Percentiles rank a stretch among this genome's conserved stretches.
These are phyloP conservation scores for Calypte anna DNA, from an alignment of 2,113 vertebrate species.

Conservation along the genomic window DNA sequence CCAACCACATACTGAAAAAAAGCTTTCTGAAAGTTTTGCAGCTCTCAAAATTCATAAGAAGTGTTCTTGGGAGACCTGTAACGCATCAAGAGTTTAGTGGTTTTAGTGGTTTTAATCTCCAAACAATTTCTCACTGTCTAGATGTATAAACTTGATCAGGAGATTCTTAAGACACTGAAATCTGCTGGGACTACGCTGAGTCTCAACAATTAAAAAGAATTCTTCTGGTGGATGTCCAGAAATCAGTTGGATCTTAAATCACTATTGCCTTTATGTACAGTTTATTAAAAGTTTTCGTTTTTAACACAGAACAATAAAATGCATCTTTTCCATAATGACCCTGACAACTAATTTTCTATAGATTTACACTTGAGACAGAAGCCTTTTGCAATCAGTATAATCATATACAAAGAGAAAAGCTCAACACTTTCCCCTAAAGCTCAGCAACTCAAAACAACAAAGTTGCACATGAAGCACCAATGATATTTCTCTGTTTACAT, in stretches of 20 bases:
- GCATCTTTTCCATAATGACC: slow-evolving; percentile 44
- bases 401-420: neutral
- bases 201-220: slow-evolving; percentile 67
- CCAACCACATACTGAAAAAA: neutral
- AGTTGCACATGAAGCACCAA: neutral
- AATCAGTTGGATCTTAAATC: slow-evolving; percentile 26
- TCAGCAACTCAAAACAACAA: neutral
- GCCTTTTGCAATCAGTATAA: slow-evolving; percentile 4
- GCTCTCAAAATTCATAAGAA: slow-evolving; percentile 22
- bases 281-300: slow-evolving; percentile 40
- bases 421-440: neutral
- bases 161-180: slow-evolving; percentile 54
- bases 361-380: slow-evolving; percentile 50
- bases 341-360: slow-evolving; percentile 48
- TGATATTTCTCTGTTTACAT: neutral
- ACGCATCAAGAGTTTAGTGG: neutral
- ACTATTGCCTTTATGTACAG: slow-evolving; percentile 41
- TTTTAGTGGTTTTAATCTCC: slow-evolving; percentile 7
- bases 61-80: neutral
- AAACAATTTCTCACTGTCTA: slow-evolving; percentile 37
- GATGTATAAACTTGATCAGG: slow-evolving; percentile 11
- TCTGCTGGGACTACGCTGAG: slow-evolving; percentile 17
- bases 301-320: slow-evolving; percentile 51
- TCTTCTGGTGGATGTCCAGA: slow-evolving; percentile 24
- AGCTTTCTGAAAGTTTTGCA: neutral